A percentile compares a stretch with the other conserved stretches of the same genome.
Evolutionary conservation across 2,797 vertebrate genomes (phyloP).

Genomic region (Chelon auratus): DNA sequence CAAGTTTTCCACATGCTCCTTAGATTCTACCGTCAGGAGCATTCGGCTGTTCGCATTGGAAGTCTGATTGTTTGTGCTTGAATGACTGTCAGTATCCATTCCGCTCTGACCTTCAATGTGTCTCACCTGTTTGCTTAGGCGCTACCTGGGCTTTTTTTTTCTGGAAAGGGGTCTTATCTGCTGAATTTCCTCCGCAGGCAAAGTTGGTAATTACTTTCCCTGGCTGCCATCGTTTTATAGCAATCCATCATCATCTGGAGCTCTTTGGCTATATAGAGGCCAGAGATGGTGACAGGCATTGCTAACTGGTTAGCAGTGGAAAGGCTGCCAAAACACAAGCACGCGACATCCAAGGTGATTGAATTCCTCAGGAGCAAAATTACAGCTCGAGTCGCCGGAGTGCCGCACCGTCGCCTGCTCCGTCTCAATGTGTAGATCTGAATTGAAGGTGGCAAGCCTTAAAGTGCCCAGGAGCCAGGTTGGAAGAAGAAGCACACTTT

Average conservation of each 20-base stretch:
- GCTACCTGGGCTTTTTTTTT: constrained; percentile 53
- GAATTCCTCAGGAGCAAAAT: constrained; percentile 80
- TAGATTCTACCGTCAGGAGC: constrained; percentile 29
- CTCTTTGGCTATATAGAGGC: constrained; percentile 52
- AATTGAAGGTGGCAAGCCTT: constrained; percentile 79
- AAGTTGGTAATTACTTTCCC: constrained; percentile 82
- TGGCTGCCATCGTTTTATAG: constrained; percentile 72
- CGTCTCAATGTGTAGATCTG: constrained; percentile 64
- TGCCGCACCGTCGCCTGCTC: constrained; percentile 24
- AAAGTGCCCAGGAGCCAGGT: constrained; percentile 68
- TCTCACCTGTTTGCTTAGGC: constrained; percentile 68
- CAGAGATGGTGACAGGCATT: constrained; percentile 68
- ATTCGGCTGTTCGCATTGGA: constrained; percentile 1
- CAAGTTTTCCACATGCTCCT: constrained; percentile 7
- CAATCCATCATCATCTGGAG: constrained; percentile 76
- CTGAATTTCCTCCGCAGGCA: constrained; percentile 78
- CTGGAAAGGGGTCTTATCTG: constrained; percentile 72
- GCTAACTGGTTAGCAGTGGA: constrained; percentile 67
- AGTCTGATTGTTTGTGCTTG: constrained; percentile 14
- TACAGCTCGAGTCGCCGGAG: constrained; percentile 46
- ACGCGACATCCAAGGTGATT: constrained; percentile 48
- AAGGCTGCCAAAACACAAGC: constrained; percentile 64
- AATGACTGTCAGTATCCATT: constrained; percentile 48
- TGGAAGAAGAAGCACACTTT: constrained; percentile 66
- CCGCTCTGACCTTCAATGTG: constrained; percentile 74